Base-by-base conservation (phyloP, 2,797 vertebrate species). In the Coendou prehensilis region DNA sequence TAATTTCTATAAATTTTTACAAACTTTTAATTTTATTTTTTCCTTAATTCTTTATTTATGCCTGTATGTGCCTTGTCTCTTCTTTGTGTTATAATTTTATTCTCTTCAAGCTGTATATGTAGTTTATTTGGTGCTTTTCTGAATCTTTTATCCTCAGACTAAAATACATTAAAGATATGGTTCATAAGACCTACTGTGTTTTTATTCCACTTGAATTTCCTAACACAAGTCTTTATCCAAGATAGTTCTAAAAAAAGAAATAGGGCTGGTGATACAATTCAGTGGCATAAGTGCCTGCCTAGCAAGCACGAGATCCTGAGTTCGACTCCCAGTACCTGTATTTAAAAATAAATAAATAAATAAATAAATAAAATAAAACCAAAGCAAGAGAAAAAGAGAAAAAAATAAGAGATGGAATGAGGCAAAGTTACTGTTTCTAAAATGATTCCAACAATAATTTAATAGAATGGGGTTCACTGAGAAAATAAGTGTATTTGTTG, bases 381-480 rank as follows among this genome's bases (percentile, higher is more conserved):
- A 78, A 73, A 64, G 50, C 76, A 14, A 71, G n/a, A 80, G 20
- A 76, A 22, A 81, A 45, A 64, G 10, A 64, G n/a, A 78, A 93
- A 13, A 93, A 13, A 81, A 56, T 4, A 63, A 64, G 7, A 75
- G 7, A 52, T 45, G 5, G 33, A 88, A 89, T 59, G 23, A 89
- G 9, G 5, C 47, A 92, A 95, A 47, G 54, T 37, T 80, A 86
- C 5, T 67, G 89, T 83, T 59, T 80, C 92, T 59, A 57, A 93
- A 95, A 84, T 92, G 85, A 92, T 80, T 87, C 22, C 84, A 47
- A 45, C 13, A 87, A 59, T 41, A 30, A 86, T 61, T 92, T 57
- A 85, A 11, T 76, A 73, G 18, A 47, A 67, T 45, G 33, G 8
- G 11, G 3, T 73, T 93, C 79, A 71, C 15, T 86, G 47, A 87